phyloP scores from a whole-genome alignment of 2,797 vertebrate genomes.

The Arrhamphus sclerolepis region DNA sequence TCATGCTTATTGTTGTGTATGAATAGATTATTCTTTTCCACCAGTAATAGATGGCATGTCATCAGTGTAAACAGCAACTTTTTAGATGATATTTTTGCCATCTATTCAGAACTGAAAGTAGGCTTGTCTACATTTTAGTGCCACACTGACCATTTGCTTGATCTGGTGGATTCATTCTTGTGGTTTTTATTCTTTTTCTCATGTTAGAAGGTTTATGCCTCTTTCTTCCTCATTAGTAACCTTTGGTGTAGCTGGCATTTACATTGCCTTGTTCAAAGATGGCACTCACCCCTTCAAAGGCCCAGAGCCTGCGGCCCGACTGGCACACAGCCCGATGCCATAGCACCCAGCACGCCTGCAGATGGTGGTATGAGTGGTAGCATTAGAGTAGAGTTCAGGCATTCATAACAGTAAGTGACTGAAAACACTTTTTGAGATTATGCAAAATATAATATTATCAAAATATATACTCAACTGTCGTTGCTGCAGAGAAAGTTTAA shows the following conservation, averaged over 20 bases:
- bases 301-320: constrained; percentile 97
- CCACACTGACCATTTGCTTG: constrained; percentile 37
- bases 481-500: too few species aligned
- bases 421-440: background rate
- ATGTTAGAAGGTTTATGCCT: constrained; percentile 56
- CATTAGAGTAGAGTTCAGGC: constrained; percentile 38
- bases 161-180: constrained; percentile 37
- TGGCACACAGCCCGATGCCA: constrained; percentile 97
- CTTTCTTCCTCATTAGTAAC: constrained; percentile 62
- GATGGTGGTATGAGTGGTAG: constrained; percentile 56
- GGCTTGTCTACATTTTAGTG: constrained; percentile 12
- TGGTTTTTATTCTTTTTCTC: constrained; percentile 35
- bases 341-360: constrained; percentile 81
- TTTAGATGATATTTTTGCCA: constrained; percentile 29
- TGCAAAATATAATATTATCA: background rate
- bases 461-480: constrained; percentile 1
- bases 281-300: constrained; percentile 99
- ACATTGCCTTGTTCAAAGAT: constrained; percentile 96
- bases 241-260: constrained; percentile 76
- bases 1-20: constrained; percentile 46
- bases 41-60: constrained; percentile 40
- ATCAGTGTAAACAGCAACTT: constrained; percentile 19
- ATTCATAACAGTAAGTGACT: constrained; percentile 15
- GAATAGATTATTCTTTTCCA: constrained; percentile 9
- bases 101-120: constrained; percentile 49